Evolutionary conservation across 35 echinoderm and acorn worm species (phyloP), one percentile per base, ranked within the genome.

Genomic region (Eucidaris tribuloides): DNA sequence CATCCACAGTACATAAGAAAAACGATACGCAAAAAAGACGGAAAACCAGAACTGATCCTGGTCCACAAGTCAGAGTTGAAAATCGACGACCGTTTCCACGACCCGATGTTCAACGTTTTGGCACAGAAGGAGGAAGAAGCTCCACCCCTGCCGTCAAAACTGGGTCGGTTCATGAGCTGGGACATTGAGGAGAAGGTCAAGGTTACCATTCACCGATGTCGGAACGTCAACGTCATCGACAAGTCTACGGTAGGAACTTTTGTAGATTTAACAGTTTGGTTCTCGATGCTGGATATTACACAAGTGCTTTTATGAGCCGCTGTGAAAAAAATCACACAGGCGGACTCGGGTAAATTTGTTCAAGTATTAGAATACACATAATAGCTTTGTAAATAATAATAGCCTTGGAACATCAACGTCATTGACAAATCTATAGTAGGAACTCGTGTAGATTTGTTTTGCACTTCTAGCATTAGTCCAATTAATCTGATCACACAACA

Each of bases 1-100:
- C n/a, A n/a, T 55, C 57, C 20, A 65, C 87, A 99, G 96, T 90
- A 93, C 79, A 93, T 99, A 49, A 84, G 96, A 49, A 89, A 80
- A 61, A 66, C 83, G 3, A 61, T 93, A 1, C n/a, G n/a, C n/a
- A 82, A 68, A 22, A 93, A 87, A 54, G 63, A 65, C 23, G 24
- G 78, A 20, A 82, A 82, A 25, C 96, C 96, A n/a, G 86, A 93
- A 44, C 79, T 99, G 1, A 62, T 93, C 9, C 71, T 99, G 2
- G 66, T 99, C 2, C 82, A 90, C 32, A 92, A 90, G 78, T 46
- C 41, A 1, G 80, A 85, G 38, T 55, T 99, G 58, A 85, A 87
- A 48, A 91, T 99, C 20, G 91, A 99, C n/a, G 96, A 99, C 25
- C 64, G 59, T 1, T 90, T 93, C 58, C 76, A 90, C 14, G 81